Evolutionary conservation across 1,140 invertebrate genomes (phyloP).

Genomic region (Atta cephalotes): DNA sequence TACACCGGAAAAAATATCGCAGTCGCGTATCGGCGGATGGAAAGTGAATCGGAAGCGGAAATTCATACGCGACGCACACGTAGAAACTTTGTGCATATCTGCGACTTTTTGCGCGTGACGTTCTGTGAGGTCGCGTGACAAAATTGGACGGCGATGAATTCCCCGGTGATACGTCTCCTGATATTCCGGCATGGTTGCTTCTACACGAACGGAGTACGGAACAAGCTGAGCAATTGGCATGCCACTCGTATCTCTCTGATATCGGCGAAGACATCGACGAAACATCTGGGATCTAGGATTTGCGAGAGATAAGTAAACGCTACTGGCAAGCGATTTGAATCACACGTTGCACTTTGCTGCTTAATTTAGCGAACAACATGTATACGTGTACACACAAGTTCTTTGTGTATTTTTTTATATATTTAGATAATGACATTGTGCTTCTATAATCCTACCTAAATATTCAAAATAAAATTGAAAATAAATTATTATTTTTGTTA

Average conservation of each 20-base stretch:
- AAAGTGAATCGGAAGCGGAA: conserved; percentile 34
- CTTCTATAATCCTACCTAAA: not conserved
- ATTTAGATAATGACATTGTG: not conserved
- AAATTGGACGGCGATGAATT: conserved; percentile 63
- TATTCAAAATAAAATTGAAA: not conserved
- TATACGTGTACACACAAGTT: not conserved
- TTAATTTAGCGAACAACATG: not conserved
- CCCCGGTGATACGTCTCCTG: conserved; percentile 31
- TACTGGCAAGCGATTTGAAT: conserved; percentile 12
- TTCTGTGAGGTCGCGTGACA: conserved; percentile 49
- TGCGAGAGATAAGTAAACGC: conserved; percentile 27
- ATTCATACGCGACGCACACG: conserved; percentile 19
- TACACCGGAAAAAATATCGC: not conserved
- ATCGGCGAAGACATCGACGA: conserved; percentile 44
- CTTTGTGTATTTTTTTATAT: not conserved
- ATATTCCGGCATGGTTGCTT: conserved; percentile 45
- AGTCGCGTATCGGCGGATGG: not conserved
- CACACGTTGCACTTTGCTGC: conserved; percentile 1
- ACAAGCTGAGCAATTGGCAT: conserved; percentile 58
- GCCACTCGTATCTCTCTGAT: conserved; percentile 35
- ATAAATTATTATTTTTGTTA: not conserved
- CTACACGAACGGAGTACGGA: conserved; percentile 34
- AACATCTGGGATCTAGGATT: conserved; percentile 39
- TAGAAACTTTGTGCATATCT: conserved; percentile 37
- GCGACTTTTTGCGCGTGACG: conserved; percentile 58